A percentile compares a stretch with the other conserved stretches of the same genome.
Conservation (phyloP, 2,113 vertebrate species). For the Corapipo altera region DNA sequence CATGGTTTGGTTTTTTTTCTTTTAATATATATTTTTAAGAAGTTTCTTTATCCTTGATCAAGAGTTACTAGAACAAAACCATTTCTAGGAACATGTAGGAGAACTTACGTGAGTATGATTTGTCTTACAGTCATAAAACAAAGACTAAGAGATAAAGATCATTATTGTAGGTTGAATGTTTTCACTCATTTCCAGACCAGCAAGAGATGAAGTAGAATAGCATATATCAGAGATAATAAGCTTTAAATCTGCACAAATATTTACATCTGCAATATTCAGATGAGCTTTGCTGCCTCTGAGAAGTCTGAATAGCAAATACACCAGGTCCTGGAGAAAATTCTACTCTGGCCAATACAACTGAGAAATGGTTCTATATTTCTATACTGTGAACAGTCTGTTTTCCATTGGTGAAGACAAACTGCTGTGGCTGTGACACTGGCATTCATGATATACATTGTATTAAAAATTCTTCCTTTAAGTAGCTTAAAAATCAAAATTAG, state of each 20-base stretch:
- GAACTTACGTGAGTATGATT: background rate
- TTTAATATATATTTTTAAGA: background rate
- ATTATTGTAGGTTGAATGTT: background rate
- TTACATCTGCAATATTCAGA: background rate
- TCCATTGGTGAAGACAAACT: background rate
- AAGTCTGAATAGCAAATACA: background rate
- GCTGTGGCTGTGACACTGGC: background rate
- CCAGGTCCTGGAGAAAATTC: background rate
- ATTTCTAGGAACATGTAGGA: background rate
- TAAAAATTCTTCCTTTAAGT: background rate
- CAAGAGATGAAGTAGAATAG: background rate
- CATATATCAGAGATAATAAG: background rate
- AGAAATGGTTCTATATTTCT: background rate
- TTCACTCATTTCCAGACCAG: background rate
- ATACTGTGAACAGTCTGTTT: accelerated
- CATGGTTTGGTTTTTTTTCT: no score
- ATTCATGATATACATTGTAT: background rate
- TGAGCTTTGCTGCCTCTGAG: background rate
- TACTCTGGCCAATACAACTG: background rate
- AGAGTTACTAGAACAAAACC: background rate
- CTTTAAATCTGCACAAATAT: background rate
- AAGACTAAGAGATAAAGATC: background rate
- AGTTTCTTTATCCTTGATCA: background rate
- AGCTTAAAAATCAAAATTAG: background rate
- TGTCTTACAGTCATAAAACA: background rate